Percentiles rank a stretch among this genome's conserved stretches.
phyloP scores from a whole-genome alignment of 2,888 invertebrate species.

The Scaptomyza polygonia region DNA sequence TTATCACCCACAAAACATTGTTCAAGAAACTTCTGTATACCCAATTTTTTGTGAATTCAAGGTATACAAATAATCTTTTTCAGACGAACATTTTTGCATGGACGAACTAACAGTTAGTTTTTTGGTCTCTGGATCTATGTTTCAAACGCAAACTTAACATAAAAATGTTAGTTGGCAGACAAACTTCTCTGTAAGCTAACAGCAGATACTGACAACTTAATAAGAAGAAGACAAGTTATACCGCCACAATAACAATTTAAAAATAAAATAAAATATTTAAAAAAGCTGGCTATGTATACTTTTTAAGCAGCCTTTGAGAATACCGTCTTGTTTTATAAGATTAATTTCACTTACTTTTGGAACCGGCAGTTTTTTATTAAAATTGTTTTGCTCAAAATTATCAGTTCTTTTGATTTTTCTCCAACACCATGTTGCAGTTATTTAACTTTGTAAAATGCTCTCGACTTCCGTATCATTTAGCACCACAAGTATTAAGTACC shows the following conservation, averaged over 20 bases:
- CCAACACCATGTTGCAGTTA: constrained; percentile 38
- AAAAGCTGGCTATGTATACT: neutral
- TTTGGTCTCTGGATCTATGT: too few species aligned
- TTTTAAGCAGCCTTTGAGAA: neutral
- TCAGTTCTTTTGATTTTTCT: neutral
- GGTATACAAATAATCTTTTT: too few species aligned
- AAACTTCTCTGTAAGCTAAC: neutral
- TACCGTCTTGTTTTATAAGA: neutral
- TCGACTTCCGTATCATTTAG: neutral
- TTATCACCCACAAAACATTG: too few species aligned
- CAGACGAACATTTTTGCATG: too few species aligned
- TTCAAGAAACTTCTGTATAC: too few species aligned
- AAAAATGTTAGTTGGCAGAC: constrained; percentile 7
- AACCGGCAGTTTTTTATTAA: neutral
- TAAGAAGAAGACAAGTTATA: neutral
- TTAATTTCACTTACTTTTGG: neutral
- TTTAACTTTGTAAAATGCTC: constrained; percentile 7
- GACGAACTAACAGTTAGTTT: too few species aligned
- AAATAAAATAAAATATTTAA: neutral
- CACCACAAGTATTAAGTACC: constrained; percentile 5
- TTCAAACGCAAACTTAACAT: too few species aligned
- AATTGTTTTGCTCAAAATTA: neutral
- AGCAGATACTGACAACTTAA: constrained; percentile 15
- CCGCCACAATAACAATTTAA: neutral
- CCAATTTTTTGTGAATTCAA: too few species aligned